Base-by-base conservation (phyloP, 2,888 invertebrate species). In the Cataglyphis altisquamis region DNA sequence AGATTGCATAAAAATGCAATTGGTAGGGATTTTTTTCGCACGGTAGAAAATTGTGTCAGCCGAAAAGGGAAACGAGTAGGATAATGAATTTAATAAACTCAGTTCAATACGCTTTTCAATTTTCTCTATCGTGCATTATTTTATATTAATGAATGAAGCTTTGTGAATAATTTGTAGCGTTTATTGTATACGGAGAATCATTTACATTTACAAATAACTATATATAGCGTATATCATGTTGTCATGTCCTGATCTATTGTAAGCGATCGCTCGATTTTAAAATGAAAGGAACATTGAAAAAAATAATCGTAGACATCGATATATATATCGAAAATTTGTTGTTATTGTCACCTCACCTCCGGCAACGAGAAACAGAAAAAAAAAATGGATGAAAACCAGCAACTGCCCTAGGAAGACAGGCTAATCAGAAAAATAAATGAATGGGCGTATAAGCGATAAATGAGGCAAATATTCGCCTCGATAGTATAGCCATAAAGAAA, bases 401-500 rank as follows among this genome's bases (percentile, higher is more conserved):
- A 92, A 92, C 93, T 93, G 92, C 93, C 92, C 83, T 92, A 92
- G 89, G 90, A 92, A 91, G 91, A 82, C 87, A 90, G 88, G 41
- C 32, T 70, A 70, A 60, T 36, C 36, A 5, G 15, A 72, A 55
- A 89, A 86, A 87, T 1, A 36, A 90, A 89, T 87, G 87, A 88
- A 90, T 87, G 87, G 88, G 82, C 80, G 86, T 85, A 86, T 86
- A 60, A 41, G 45, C 32, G 45, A 72, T 45, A 32, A 80, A 85
- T 84, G 80, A 91, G 85, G 86, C 84, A 73, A 78, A 87, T 73
- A 77, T 82, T 67, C 81, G 63, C 48, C 73, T 70, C 45, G 45
- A 8, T 57, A 72, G 52, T 66, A 72, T 89, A 84, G 70, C 55
- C n/a, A 63, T 84, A 82, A 84, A 52, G 52, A 84, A 60, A 60